These are phyloP conservation scores for Nibea coibor DNA, from an alignment of 2,113 vertebrate species.

Conservation along the genomic window DNA sequence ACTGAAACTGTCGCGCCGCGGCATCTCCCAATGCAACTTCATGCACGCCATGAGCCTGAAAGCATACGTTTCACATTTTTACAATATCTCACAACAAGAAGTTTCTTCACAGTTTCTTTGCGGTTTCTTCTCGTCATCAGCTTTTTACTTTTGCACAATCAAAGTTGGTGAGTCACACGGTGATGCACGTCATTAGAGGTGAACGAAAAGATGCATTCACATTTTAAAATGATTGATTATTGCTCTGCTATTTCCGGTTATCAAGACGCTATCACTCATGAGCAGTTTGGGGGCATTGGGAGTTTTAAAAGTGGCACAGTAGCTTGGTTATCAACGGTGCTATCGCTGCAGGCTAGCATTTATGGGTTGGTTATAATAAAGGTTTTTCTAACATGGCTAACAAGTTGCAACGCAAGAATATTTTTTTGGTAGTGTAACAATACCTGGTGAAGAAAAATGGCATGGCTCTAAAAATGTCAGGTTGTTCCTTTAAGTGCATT, in stretches of 20 bases:
- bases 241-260: not conserved
- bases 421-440: not conserved
- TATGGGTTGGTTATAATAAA: not conserved
- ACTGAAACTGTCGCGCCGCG: constrained; percentile 23
- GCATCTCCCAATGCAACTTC: constrained; percentile 1
- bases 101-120: not conserved
- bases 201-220: not conserved
- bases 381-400: constrained; percentile 16
- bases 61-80: not conserved
- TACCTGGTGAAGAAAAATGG: not conserved
- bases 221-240: constrained; percentile 9
- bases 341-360: constrained; percentile 1
- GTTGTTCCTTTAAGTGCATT: not conserved
- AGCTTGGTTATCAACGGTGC: constrained; percentile 27
- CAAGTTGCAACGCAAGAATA: not conserved
- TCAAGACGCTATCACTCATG: not conserved
- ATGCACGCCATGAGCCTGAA: not conserved
- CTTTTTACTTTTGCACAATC: constrained; percentile 35
- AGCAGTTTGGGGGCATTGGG: not conserved
- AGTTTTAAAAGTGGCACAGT: constrained; percentile 20
- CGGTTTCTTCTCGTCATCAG: not conserved
- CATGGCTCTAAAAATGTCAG: constrained; percentile 1
- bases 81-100: not conserved
- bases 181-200: constrained; percentile 7
- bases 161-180: not conserved